Evolutionary conservation across 1,140 invertebrate species (phyloP).

Genomic region (Elysia chlorotica): DNA sequence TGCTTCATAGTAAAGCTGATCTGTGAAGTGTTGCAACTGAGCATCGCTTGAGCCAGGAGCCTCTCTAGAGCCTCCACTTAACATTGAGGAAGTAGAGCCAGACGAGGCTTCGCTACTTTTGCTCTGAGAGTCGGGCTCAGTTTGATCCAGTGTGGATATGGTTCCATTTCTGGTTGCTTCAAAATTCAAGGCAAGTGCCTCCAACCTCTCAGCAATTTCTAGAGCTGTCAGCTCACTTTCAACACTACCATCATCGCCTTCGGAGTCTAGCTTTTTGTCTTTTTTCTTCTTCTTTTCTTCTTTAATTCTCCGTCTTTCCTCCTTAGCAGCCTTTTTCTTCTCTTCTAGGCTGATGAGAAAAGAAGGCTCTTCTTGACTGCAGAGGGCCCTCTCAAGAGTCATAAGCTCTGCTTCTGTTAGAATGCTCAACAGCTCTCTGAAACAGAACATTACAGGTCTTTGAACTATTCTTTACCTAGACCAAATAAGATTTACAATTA

Average conservation of each 20-base stretch:
- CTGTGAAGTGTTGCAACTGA: neutral
- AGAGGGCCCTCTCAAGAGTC: constrained; percentile 84
- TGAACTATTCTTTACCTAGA: no score
- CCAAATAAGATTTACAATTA: no score
- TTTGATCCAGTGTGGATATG: neutral
- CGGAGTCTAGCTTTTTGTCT: neutral
- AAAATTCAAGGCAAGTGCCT: constrained; percentile 19
- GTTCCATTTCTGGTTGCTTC: constrained; percentile 12
- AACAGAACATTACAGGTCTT: no score
- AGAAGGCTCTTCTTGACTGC: constrained; percentile 81
- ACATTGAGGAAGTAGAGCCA: neutral
- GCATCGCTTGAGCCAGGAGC: neutral
- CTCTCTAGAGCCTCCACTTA: neutral
- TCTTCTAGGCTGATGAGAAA: constrained; percentile 33
- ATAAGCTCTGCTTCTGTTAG: constrained; percentile 81
- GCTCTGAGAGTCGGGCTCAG: neutral
- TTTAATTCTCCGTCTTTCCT: neutral
- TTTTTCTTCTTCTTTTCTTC: neutral
- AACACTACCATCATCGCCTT: constrained; percentile 12
- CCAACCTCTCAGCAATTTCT: constrained; percentile 21
- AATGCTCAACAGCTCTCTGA: constrained; percentile 83
- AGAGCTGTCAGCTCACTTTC: constrained; percentile 20
- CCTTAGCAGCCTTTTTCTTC: constrained; percentile 12
- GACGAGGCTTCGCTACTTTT: neutral
- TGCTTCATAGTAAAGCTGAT: constrained; percentile 9